Percentiles rank a stretch among this genome's conserved stretches.
Evolutionary conservation across 2,797 vertebrate genomes (phyloP).

Genomic region (Octomys mimax): DNA sequence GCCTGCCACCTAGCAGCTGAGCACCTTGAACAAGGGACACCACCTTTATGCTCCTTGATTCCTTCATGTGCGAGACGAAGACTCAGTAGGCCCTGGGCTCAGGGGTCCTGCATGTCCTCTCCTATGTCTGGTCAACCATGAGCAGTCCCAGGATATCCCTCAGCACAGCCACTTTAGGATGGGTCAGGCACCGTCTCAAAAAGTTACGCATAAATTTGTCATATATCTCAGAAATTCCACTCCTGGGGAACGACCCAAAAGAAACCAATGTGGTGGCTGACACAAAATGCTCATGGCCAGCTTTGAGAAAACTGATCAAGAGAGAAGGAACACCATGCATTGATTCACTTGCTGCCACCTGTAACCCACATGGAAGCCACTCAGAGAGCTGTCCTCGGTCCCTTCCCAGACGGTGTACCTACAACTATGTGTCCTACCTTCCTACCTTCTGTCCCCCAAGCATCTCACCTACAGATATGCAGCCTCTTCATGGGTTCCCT

Average conservation of each 20-base stretch:
- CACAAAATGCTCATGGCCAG: not conserved
- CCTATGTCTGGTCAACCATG: not conserved
- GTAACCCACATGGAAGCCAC: not conserved
- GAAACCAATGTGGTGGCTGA: not conserved
- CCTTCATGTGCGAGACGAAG: not conserved
- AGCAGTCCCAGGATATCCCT: not conserved
- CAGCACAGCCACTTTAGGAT: not conserved
- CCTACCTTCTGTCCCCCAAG: not conserved
- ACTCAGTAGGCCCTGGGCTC: not conserved
- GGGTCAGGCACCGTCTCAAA: not conserved
- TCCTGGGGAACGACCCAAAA: slow-evolving; percentile 32
- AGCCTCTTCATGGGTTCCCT: not conserved
- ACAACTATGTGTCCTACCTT: not conserved
- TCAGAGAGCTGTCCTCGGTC: not conserved
- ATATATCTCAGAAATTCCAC: slow-evolving; percentile 8
- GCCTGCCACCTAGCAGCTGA: not conserved
- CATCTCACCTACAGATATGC: not conserved
- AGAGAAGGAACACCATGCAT: not conserved
- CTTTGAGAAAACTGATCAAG: not conserved
- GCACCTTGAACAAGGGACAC: not conserved
- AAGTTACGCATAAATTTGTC: not conserved
- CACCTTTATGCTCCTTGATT: not conserved
- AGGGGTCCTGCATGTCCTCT: not conserved
- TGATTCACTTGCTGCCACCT: not conserved
- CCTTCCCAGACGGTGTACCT: not conserved